Percentiles rank a stretch among this genome's conserved stretches.
Evolutionary conservation across 2,797 vertebrate genomes (phyloP).

Genomic region (Siniperca obscura): DNA sequence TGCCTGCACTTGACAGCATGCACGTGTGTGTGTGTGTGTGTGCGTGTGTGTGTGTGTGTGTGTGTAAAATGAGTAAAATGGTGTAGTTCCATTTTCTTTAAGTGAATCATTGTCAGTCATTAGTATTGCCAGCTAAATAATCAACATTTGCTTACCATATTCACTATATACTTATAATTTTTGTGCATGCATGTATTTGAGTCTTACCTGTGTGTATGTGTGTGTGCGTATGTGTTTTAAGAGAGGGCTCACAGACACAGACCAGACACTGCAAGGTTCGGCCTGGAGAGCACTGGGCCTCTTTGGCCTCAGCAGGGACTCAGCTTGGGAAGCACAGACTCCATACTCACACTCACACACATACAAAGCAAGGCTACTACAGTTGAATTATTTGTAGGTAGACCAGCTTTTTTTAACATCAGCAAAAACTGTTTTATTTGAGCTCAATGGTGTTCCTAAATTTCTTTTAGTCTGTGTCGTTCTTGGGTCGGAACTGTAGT

Average conservation of each 20-base stretch:
- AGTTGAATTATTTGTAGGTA: neutral
- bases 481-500: neutral
- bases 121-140: neutral
- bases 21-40: conserved; percentile 9
- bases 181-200: neutral
- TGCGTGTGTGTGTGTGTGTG: neutral
- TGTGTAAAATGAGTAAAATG: neutral
- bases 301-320: conserved; percentile 81
- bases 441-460: neutral
- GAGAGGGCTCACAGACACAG: conserved; percentile 55
- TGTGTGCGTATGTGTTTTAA: conserved; percentile 27
- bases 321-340: conserved; percentile 73
- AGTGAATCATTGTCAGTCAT: neutral
- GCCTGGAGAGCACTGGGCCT: conserved; percentile 77
- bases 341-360: conserved; percentile 12
- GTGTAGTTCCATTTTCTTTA: neutral
- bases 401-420: neutral
- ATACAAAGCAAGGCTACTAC: neutral
- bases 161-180: neutral
- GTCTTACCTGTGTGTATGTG: conserved; percentile 6
- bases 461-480: neutral
- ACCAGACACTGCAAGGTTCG: conserved; percentile 71
- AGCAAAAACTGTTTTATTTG: neutral
- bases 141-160: neutral
- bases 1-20: conserved; percentile 28